Percentiles rank a stretch among this genome's conserved stretches.
Evolutionary conservation across 2,113 vertebrate species (phyloP).

Genomic region (Cyprinodon tularosa): DNA sequence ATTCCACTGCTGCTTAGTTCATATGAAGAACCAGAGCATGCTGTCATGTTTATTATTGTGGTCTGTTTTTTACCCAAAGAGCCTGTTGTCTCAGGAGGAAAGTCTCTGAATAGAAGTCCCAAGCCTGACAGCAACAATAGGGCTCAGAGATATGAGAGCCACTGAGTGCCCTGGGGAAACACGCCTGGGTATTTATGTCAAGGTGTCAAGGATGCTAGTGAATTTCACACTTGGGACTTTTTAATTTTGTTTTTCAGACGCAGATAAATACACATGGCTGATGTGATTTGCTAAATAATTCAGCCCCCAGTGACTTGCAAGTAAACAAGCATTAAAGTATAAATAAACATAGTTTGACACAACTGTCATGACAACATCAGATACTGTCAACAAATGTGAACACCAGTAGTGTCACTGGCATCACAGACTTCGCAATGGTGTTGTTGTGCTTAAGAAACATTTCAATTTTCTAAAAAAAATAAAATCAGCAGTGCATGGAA

Average conservation of each 20-base stretch:
- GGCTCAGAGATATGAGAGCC: conserved; percentile 52
- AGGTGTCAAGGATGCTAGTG: conserved; percentile 77
- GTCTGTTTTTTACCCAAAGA: conserved; percentile 51
- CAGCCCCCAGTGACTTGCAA: conserved; percentile 48
- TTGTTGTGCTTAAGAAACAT: conserved; percentile 24
- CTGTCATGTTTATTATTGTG: conserved; percentile 60
- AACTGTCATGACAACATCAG: conserved; percentile 67
- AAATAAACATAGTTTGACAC: conserved; percentile 66
- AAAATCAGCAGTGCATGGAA: not conserved
- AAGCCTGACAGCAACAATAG: conserved; percentile 64
- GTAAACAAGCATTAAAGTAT: conserved; percentile 69
- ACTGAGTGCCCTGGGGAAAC: conserved; percentile 40
- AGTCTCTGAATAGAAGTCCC: conserved; percentile 72
- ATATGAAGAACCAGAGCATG: conserved; percentile 28
- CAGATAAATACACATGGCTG: conserved; percentile 68
- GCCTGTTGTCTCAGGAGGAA: conserved; percentile 56
- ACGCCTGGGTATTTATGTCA: conserved; percentile 45
- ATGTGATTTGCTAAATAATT: conserved; percentile 65
- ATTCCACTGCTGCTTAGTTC: conserved; percentile 25
- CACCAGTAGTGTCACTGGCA: conserved; percentile 18
- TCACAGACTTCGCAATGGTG: conserved; percentile 33
- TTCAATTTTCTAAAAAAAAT: conserved; percentile 28
- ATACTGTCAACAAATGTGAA: conserved; percentile 50
- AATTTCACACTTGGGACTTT: conserved; percentile 66
- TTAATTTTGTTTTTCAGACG: conserved; percentile 80